These are phyloP conservation scores for Caranx melampygus DNA, from an alignment of 2,113 vertebrate species.

Conservation along the genomic window DNA sequence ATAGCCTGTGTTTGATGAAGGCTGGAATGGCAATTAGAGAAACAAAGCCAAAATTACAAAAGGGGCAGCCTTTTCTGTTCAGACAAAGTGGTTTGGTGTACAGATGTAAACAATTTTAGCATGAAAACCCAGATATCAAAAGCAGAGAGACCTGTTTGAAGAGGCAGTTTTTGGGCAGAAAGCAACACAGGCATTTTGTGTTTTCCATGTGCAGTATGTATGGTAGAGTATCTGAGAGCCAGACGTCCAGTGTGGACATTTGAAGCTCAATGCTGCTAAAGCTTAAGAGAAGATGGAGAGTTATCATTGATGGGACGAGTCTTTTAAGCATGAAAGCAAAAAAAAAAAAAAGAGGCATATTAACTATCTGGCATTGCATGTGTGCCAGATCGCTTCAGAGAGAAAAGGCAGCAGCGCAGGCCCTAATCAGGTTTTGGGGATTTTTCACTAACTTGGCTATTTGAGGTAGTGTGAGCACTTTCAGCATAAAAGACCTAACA, in stretches of 20 bases:
- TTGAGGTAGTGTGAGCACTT: constrained; percentile 57
- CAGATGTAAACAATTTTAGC: constrained; percentile 35
- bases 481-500: constrained; percentile 62
- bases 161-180: constrained; percentile 1
- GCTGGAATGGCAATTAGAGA: constrained; percentile 38
- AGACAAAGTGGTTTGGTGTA: constrained; percentile 4
- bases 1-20: constrained; percentile 21
- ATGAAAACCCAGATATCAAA: constrained; percentile 35
- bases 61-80: constrained; percentile 2
- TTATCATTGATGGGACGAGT: constrained; percentile 15
- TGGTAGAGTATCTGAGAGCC: background rate
- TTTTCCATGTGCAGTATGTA: background rate
- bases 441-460: constrained; percentile 55
- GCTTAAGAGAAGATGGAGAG: constrained; percentile 28
- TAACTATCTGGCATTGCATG: background rate
- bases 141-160: constrained; percentile 7
- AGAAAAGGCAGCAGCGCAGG: constrained; percentile 23
- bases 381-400: constrained; percentile 32
- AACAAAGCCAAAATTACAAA: constrained; percentile 38
- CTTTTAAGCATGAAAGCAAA: constrained; percentile 26
- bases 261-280: constrained; percentile 10
- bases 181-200: background rate
- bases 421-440: constrained; percentile 50
- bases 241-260: background rate
- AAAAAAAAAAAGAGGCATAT: constrained; percentile 13